Evolutionary conservation across 1,140 invertebrate species (phyloP), one percentile per base, ranked within the genome.

Genomic region (Brachionus sp.): DNA sequence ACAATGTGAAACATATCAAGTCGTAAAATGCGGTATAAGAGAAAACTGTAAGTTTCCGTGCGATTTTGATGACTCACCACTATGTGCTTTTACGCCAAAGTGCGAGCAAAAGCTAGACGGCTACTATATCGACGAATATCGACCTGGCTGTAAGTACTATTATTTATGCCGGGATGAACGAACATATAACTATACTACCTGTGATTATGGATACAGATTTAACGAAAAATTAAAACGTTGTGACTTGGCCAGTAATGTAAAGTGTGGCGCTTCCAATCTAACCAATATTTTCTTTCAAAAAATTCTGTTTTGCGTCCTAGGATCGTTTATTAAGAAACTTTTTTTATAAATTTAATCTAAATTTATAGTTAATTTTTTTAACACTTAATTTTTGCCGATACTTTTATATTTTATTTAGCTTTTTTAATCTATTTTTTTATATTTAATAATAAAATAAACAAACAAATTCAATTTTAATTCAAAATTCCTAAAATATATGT

Each of bases 141-240:
- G 82, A 57, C 64, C 82, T 4, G 62, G 37, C 35, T 83, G 82
- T 35, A 68, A 83, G 53, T 83, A 68, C 53, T 68, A 83, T 33
- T 83, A 83, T 23, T 44, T 68, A 57, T 83, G 82, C 37, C 39
- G 33, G 3, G 82, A 83, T 44, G 62, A 68, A 37, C 19, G 82
- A 73, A 83, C 82, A 46, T 73, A 62, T 39, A 83, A 83, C 12
- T 83, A 83, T 19, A 83, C 82, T 50, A 68, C 82, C 25, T 83
- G 82, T 75, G 62, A 68, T 5, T 44, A 70, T 62, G 82, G 64
- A 23, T 70, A 70, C 46, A 53, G 82, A 16, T 83, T 83, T 39
- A 68, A 68, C 37, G 82, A 68, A n/a, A 44, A 83, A 62, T 5
- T 68, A 19, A 68, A 83, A 35, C 16, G 37, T 13, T 83, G 82